Evolutionary conservation across 2,888 invertebrate species (phyloP).

Genomic region (Crematogaster levior): DNA sequence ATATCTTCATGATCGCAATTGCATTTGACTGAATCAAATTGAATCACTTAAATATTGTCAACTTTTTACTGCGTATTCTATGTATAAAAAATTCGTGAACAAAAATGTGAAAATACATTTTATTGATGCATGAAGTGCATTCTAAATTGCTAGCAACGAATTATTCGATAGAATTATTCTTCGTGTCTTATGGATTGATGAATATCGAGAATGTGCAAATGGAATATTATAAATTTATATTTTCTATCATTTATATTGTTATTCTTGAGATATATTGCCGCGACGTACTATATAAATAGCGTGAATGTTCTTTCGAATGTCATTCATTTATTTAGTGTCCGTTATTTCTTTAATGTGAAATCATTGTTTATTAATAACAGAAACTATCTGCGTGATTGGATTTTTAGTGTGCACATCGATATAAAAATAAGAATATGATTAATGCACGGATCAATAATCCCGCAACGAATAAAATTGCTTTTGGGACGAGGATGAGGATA

Average conservation of each 20-base stretch:
- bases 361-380: conserved; percentile 69
- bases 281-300: conserved; percentile 27
- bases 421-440: conserved; percentile 45
- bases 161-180: neutral
- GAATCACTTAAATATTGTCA: neutral
- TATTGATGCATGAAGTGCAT: neutral
- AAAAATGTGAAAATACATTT: neutral
- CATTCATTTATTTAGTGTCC: conserved; percentile 66
- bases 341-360: conserved; percentile 60
- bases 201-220: neutral
- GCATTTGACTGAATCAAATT: neutral
- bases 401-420: conserved; percentile 45
- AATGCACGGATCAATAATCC: conserved; percentile 28
- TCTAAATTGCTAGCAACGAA: neutral
- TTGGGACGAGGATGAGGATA: neutral
- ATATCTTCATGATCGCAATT: neutral
- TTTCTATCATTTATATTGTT: too few species aligned
- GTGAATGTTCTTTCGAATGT: too few species aligned
- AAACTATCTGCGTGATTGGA: conserved; percentile 62
- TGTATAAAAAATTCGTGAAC: neutral
- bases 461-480: conserved; percentile 34
- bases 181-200: neutral
- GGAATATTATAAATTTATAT: conserved; percentile 16
- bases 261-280: neutral
- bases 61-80: neutral